Percentiles rank a stretch among this genome's conserved stretches.
These are phyloP conservation scores for Chloroceryle amazona DNA, from an alignment of 2,797 vertebrate genomes.

Conservation along the genomic window DNA sequence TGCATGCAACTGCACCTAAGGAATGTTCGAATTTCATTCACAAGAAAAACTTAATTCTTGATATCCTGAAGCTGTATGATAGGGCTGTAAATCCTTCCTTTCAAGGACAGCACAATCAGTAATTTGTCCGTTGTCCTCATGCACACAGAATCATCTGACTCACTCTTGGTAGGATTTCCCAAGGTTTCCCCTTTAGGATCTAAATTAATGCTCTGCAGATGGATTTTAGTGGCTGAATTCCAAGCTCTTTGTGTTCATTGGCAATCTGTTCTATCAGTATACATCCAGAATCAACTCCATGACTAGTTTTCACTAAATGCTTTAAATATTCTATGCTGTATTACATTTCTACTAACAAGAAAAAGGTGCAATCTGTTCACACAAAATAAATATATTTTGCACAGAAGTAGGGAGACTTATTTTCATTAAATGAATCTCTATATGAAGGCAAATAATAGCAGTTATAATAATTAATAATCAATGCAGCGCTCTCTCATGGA, in stretches of 20 bases:
- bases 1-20: background rate
- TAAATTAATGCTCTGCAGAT: conserved; percentile 39
- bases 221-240: conserved; percentile 30
- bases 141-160: background rate
- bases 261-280: background rate
- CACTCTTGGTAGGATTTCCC: conserved; percentile 13
- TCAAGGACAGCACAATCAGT: background rate
- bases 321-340: background rate
- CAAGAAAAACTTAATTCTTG: background rate
- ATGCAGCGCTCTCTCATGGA: background rate
- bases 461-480: background rate
- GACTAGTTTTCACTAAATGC: background rate
- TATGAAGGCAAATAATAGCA: background rate
- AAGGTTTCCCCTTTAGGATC: background rate
- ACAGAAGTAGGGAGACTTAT: background rate
- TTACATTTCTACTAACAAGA: background rate
- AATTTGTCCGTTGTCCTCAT: background rate
- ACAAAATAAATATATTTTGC: background rate
- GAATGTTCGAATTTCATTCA: background rate
- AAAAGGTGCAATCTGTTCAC: background rate
- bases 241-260: conserved; percentile 7
- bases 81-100: background rate
- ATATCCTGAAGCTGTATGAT: background rate
- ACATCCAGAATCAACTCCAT: background rate
- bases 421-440: background rate